Base-by-base conservation (phyloP, 2,888 invertebrate genomes). In the Drepana falcataria region DNA sequence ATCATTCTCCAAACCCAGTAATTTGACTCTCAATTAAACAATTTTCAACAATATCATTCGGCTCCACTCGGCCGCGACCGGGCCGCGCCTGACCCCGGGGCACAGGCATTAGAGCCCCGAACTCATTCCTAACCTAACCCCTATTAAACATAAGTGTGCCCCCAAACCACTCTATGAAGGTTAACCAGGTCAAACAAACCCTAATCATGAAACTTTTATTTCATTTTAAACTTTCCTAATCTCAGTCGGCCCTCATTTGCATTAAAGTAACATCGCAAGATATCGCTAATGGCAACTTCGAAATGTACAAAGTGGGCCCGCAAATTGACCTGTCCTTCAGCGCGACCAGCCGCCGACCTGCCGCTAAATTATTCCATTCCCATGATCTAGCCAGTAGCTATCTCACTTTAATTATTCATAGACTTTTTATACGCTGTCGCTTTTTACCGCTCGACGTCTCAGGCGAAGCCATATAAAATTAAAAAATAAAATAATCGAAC, bases 321-420 rank as follows among this genome's bases (percentile, higher is more conserved):
- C 87, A 91, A 89, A 91, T 90, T 89, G 89, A 91, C 87, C 89
- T 84, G 89, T 89, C 89, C 83, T 83, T 86, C 87, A 81, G 69
- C 73, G 74, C 74, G 69, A 73, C 72, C 77, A 71, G 77, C 77
- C 80, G 78, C 73, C 83, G 85, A 84, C 83, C 85, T 85, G 87
- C 85, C 83, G 83, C 81, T 83, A 83, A 82, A 81, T 82, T 85
- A 87, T 82, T 85, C 87, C 83, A 85, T 90, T 91, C 91, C 91
- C 91, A 90, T 90, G 88, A 84, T 85, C 88, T 86, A 89, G 86
- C 88, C 87, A 84, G 87, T 83, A 86, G 87, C 90, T 83, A 87
- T 88, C 88, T 91, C 85, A 74, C 85, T 90, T 91, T 90, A 91
- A 91, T 91, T 91, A 91, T 91, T 91, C 90, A 90, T 91, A 89